Base-by-base conservation (phyloP, 2,888 invertebrate species). In the Pteria penguin region DNA sequence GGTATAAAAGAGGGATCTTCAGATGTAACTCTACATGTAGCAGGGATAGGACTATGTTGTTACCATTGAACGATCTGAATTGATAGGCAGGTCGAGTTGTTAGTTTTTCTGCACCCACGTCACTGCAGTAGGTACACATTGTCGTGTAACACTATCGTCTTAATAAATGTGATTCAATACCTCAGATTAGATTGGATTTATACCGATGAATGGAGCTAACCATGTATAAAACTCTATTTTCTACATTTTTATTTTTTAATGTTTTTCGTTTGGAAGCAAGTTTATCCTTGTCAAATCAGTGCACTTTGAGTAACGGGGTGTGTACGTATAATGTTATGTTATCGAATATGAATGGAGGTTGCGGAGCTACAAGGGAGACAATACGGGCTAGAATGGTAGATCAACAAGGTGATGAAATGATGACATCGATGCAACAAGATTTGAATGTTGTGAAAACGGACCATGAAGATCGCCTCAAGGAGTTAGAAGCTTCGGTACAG, bases 321-420 rank as follows among this genome's bases (percentile, higher is more conserved):
- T 85, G 85, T 72, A 81, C 82, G 2, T 85, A 85, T 62, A 81
- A 82, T 32, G 77, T 85, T 8, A 79, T 83, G 55, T 61, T 85
- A n/a, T 76, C 77, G 11, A 75, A 80, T 0, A 32, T 57, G 24
- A 71, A 67, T 14, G 32, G 74, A 45, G 65, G 54, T 29, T 82
- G 84, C 62, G 33, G 58, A 52, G 63, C 62, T 14, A 77, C 18
- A 32, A 58, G 24, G 18, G 22, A 45, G 24, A 24, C 29, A n/a
- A 24, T 55, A 18, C 4, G 29, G 22, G 71, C 61, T 29, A 52
- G 11, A 5, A 57, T 61, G 29, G 66, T 71, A 24, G 66, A 72
- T 18, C 45, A 66, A 8, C 76, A 76, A 52, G 76, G 71, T 24
- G 83, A 81, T 36, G 75, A 79, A 54, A 76, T 79, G 54, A 81